Conservation (phyloP, 2,888 invertebrate genomes). For the Lasius fuliginosus region DNA sequence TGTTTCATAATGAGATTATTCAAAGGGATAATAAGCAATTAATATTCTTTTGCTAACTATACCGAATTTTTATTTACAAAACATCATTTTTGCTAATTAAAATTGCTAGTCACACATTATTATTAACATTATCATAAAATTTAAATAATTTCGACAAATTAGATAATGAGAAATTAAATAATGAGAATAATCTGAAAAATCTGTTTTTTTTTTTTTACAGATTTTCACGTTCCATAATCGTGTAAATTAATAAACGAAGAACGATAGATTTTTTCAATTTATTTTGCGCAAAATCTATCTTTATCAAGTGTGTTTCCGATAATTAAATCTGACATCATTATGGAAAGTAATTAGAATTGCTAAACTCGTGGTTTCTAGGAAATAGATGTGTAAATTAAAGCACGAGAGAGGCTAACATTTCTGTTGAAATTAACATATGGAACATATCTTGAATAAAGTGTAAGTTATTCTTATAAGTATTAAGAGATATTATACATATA, state of each 20-base stretch:
- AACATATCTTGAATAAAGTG: slow-evolving; percentile 20
- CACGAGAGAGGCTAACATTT: background rate
- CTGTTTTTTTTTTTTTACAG: background rate
- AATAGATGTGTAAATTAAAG: background rate
- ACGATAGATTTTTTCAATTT: background rate
- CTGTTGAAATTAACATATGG: slow-evolving; percentile 2
- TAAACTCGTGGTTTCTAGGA: background rate
- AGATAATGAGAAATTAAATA: no score
- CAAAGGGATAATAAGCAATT: background rate
- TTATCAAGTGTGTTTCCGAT: background rate
- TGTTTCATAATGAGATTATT: background rate
- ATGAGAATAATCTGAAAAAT: background rate
- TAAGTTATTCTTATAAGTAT: background rate
- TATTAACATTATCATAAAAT: background rate
- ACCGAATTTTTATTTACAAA: background rate
- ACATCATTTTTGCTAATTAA: background rate
- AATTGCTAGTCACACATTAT: background rate
- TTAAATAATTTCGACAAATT: background rate
- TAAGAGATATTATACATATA: background rate
- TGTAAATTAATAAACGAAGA: background rate
- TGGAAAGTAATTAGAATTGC: background rate
- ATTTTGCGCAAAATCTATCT: background rate
- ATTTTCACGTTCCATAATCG: background rate
- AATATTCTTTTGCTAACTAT: background rate
- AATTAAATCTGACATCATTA: slow-evolving; percentile 7